Conservation (phyloP, 1,140 invertebrate species). For the Drosophila neocordata region DNA sequence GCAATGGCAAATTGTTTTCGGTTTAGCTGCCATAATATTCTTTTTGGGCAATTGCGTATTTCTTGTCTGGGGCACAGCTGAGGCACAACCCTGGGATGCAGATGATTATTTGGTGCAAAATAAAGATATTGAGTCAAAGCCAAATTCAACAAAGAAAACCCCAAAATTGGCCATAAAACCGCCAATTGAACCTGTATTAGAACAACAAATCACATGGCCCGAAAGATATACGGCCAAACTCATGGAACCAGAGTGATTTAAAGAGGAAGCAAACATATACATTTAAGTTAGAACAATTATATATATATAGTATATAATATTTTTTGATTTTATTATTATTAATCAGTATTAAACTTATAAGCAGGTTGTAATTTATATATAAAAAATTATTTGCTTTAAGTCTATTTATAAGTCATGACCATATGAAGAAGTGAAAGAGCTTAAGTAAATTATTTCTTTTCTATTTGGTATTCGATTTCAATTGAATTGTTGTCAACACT, state of each 20-base stretch:
- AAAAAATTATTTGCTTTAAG: constrained; percentile 15
- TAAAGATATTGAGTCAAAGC: constrained; percentile 53
- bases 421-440: constrained; percentile 26
- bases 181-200: constrained; percentile 60
- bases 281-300: constrained; percentile 29
- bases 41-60: constrained; percentile 88
- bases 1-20: constrained; percentile 90
- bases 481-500: constrained; percentile 49
- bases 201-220: constrained; percentile 66
- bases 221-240: constrained; percentile 58
- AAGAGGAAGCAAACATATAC: constrained; percentile 34
- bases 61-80: constrained; percentile 86
- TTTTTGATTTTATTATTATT: constrained; percentile 25
- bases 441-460: constrained; percentile 67
- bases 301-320: not conserved
- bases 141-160: not conserved
- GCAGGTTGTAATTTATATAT: constrained; percentile 78
- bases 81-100: constrained; percentile 87
- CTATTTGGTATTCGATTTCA: constrained; percentile 29
- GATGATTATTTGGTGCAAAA: constrained; percentile 53
- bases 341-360: constrained; percentile 74
- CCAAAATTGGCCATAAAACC: constrained; percentile 28
- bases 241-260: constrained; percentile 48
- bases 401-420: constrained; percentile 74
- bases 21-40: constrained; percentile 88